Base-by-base conservation (phyloP, 2,888 invertebrate genomes). In the Drosophila peninsularis region DNA sequence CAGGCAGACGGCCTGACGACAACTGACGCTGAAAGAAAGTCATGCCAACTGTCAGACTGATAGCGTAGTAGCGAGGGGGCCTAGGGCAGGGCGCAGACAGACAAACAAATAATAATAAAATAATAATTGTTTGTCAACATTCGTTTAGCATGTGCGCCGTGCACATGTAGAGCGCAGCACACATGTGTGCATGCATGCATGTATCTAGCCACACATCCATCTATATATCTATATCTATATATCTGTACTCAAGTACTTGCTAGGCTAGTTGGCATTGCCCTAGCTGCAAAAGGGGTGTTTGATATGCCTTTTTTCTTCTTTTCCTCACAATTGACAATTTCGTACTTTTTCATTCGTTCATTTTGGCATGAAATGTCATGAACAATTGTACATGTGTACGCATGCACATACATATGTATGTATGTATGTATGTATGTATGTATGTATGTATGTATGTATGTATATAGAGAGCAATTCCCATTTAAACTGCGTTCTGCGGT, bases 71-170 rank as follows among this genome's bases (percentile, higher is more conserved):
- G 30, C 5, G 52, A 24, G 24, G 52, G 37, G 62, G 19, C 30
- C 6, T 6, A 17, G 39, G 45, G 62, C 17, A 36, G 49, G 10
- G 13, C 11, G 24, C 82, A 79, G 82, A 73, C 84, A 79, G 77
- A 75, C 82, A 87, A 89, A 85, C 85, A 85, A 89, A 88, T 86
- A 89, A 89, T 90, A 85, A 88, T 80, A 85, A 88, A 89, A 88
- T 89, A 88, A 89, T 90, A 90, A 90, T 88, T 88, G 90, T 88
- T 89, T 89, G 88, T 89, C 88, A 90, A 89, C 88, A 90, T 90
- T 89, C 89, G 84, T 90, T 89, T 90, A 89, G 88, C 86, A 80
- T 89, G 89, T 83, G 90, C 82, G 71, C 62, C 57, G 70, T 60
- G 70, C 53, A 57, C 60, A 62, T 53, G 45, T 44, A 44, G 36